phyloP scores from a whole-genome alignment of 1,140 invertebrate species.

The Bombus polaris region DNA sequence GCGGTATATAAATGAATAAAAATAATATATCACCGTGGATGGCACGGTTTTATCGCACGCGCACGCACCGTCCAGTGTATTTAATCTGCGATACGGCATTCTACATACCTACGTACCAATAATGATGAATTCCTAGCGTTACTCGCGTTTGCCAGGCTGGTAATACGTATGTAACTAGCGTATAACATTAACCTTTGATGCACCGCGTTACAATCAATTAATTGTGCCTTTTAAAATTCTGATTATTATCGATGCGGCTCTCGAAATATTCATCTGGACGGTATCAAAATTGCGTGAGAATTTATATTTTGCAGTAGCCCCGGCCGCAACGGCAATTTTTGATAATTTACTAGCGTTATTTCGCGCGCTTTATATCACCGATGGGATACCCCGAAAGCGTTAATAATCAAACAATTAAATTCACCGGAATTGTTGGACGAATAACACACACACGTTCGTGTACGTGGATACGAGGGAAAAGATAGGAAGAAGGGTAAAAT shows the following conservation, averaged over 20 bases:
- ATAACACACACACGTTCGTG: background rate
- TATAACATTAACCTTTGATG: slow-evolving; percentile 60
- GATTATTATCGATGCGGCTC: slow-evolving; percentile 44
- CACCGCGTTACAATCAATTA: slow-evolving; percentile 60
- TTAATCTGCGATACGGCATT: slow-evolving; percentile 63
- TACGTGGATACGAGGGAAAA: background rate
- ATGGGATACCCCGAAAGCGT: slow-evolving; percentile 18
- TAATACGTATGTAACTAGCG: slow-evolving; percentile 44
- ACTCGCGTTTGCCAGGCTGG: slow-evolving; percentile 47
- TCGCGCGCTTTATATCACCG: slow-evolving; percentile 38
- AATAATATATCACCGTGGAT: slow-evolving; percentile 57
- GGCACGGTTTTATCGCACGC: slow-evolving; percentile 52
- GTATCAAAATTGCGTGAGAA: slow-evolving; percentile 51
- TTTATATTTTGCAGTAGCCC: slow-evolving; percentile 36
- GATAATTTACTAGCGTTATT: slow-evolving; percentile 27
- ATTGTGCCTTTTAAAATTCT: slow-evolving; percentile 61
- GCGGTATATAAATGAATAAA: slow-evolving; percentile 46
- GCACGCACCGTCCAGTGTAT: slow-evolving; percentile 32
- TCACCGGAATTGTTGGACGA: slow-evolving; percentile 20
- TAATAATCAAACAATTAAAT: slow-evolving; percentile 51
- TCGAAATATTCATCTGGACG: slow-evolving; percentile 52
- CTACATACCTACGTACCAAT: slow-evolving; percentile 58
- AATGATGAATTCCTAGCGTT: slow-evolving; percentile 67
- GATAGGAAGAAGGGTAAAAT: background rate
- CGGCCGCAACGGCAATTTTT: slow-evolving; percentile 36